Evolutionary conservation across 2,797 vertebrate species (phyloP).

Genomic region (Fistularia commersonii): DNA sequence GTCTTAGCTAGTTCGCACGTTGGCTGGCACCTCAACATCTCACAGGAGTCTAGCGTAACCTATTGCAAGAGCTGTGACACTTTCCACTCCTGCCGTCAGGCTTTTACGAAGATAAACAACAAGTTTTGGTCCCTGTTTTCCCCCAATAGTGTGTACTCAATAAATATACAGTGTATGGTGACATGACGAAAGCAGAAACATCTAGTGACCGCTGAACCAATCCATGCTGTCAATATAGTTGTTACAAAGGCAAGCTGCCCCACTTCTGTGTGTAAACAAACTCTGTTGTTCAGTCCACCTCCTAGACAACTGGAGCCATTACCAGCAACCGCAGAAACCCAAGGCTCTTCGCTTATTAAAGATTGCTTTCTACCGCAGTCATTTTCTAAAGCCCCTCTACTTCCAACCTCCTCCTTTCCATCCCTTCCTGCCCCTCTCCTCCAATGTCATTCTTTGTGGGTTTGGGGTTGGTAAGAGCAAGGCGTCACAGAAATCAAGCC

Average conservation of each 20-base stretch:
- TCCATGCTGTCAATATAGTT: constrained; percentile 27
- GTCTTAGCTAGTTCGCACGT: too few relatives aligned
- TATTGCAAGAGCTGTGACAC: too few relatives aligned
- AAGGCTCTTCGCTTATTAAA: constrained; percentile 57
- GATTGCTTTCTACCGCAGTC: constrained; percentile 48
- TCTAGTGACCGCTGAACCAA: constrained; percentile 12
- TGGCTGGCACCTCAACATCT: too few relatives aligned
- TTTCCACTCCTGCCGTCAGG: too few relatives aligned
- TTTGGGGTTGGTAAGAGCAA: constrained; percentile 56
- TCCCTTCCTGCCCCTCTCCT: constrained; percentile 39
- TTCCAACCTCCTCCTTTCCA: constrained; percentile 35
- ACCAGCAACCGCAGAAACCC: constrained; percentile 66
- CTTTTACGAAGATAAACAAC: too few relatives aligned
- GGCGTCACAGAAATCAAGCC: constrained; percentile 55
- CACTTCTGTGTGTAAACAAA: constrained; percentile 58
- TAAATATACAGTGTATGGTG: not conserved
- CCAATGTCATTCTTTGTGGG: constrained; percentile 66
- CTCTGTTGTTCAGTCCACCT: constrained; percentile 54
- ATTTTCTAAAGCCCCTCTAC: constrained; percentile 51
- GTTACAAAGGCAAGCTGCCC: constrained; percentile 16
- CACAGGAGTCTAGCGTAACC: too few relatives aligned
- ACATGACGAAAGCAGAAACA: not conserved
- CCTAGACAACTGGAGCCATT: constrained; percentile 73
- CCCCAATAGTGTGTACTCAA: too few relatives aligned
- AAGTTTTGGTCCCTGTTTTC: too few relatives aligned